Evolutionary conservation across 2,888 invertebrate genomes (phyloP).

Genomic region (Drosophila parthenogenetica): DNA sequence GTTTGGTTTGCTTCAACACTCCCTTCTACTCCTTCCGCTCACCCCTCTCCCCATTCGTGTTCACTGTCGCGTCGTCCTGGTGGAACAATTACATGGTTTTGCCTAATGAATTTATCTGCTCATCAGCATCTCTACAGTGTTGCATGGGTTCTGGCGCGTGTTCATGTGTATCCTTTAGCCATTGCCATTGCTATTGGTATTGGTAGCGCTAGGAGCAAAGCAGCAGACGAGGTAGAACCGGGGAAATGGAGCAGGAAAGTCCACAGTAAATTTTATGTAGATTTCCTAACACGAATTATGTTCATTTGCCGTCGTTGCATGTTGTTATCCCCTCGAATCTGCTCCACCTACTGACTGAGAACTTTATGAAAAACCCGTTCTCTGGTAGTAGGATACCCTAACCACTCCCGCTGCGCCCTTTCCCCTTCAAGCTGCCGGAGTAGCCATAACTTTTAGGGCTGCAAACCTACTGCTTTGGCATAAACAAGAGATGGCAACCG

Average conservation of each 20-base stretch:
- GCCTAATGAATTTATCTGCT: slow-evolving; percentile 85
- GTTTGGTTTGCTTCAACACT: slow-evolving; percentile 26
- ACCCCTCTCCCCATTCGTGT: slow-evolving; percentile 1
- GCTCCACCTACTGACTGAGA: slow-evolving; percentile 38
- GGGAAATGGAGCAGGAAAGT: slow-evolving; percentile 22
- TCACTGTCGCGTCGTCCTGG: slow-evolving; percentile 72
- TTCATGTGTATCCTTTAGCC: slow-evolving; percentile 13
- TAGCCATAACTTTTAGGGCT: slow-evolving; percentile 40
- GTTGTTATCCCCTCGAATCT: slow-evolving; percentile 51
- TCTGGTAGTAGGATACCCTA: not conserved
- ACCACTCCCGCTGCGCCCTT: not conserved
- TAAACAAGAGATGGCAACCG: slow-evolving; percentile 27
- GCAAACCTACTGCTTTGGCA: slow-evolving; percentile 17
- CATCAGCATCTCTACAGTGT: slow-evolving; percentile 79
- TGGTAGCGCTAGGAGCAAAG: slow-evolving; percentile 25
- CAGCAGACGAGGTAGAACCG: slow-evolving; percentile 3
- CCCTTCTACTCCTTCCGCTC: not conserved
- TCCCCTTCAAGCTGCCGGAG: slow-evolving; percentile 27
- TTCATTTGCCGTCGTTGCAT: slow-evolving; percentile 76
- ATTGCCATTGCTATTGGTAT: slow-evolving; percentile 7
- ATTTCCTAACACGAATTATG: slow-evolving; percentile 84
- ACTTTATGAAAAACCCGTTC: slow-evolving; percentile 74
- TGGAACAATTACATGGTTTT: slow-evolving; percentile 85
- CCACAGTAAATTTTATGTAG: slow-evolving; percentile 83
- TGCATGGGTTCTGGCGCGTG: slow-evolving; percentile 47